Evolutionary conservation across 2,888 invertebrate genomes (phyloP), one percentile per base, ranked within the genome.

Genomic region (Caenorhabditis macrosperma): DNA sequence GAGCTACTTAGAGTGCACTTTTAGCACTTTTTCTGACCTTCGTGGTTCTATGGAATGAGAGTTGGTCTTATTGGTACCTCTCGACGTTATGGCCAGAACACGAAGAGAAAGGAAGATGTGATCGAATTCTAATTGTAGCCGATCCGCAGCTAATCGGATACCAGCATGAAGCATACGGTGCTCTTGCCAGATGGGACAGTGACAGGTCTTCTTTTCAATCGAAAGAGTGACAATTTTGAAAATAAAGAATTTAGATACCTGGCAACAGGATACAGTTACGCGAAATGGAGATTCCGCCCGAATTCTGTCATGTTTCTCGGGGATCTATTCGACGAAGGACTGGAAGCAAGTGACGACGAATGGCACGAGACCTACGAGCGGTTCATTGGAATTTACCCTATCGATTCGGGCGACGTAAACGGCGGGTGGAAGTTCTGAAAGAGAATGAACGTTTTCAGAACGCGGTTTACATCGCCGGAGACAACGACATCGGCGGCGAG

Each of bases 401-500:
- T 66, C 26, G 94, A 82, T n/a, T 17, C 20, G 0, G 63, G 55
- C 28, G 67, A 67, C 24, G 60, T 66, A 17, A 24, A 12, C 1
- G 1, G n/a, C 7, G 6, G 10, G 4, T 7, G 12, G 28, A 41
- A 12, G 3, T 10, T 2, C 12, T 12, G 15, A 38, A 38, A 38
- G 2, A n/a, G n/a, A n/a, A 5, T 48, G 9, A 22, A 17, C 10
- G 24, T 17, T 50, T 67, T n/a, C 57, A 78, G 71, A 88, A 92
- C 91, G 89, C 88, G 52, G 88, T 97, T 64, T 96, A 94, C 93
- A 91, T 97, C 81, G 95, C 97, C 22, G 98, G 98, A 5, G 98
- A 98, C 91, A 98, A 98, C 91, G 98, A 98, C 90, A 95, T 98
- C 75, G 98, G 97, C 7, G 97, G 98, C 15, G 97, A 98, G 92